These are phyloP conservation scores for Andrena cerasifolii DNA, from an alignment of 1,140 invertebrate genomes.

Conservation along the genomic window DNA sequence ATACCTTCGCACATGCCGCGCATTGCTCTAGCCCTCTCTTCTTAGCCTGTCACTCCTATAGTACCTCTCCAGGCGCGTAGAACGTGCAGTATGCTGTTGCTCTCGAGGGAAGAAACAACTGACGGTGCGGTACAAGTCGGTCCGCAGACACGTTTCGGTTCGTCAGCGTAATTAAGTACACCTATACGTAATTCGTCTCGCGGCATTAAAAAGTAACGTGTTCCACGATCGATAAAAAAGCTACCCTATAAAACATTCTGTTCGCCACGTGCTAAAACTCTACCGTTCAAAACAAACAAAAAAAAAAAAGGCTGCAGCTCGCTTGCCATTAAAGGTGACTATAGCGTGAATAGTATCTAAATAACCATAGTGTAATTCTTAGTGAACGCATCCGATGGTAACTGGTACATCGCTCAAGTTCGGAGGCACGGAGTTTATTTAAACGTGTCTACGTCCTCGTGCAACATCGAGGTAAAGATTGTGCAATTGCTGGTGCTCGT, in stretches of 20 bases:
- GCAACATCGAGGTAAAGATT: not conserved
- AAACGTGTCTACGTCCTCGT: not conserved
- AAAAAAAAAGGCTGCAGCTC: not conserved
- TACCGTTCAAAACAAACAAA: not conserved
- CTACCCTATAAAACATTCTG: not conserved
- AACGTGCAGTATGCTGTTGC: slow-evolving; percentile 43
- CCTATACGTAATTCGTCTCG: not conserved
- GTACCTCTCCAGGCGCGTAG: slow-evolving; percentile 15
- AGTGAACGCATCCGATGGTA: not conserved
- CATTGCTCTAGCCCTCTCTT: slow-evolving; percentile 30
- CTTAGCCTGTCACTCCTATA: slow-evolving; percentile 8
- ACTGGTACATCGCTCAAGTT: not conserved
- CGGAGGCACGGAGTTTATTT: not conserved
- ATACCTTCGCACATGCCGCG: slow-evolving; percentile 6
- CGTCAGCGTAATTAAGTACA: not conserved
- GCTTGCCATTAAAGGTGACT: not conserved
- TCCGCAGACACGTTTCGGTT: not conserved
- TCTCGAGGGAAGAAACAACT: slow-evolving; percentile 34
- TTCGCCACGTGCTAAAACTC: not conserved
- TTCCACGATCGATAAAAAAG: not conserved
- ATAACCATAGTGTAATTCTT: not conserved
- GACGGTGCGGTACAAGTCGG: not conserved
- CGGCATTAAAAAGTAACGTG: not conserved
- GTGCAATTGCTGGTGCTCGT: not conserved
- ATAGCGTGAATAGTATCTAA: not conserved